phyloP scores from a whole-genome alignment of 2,113 vertebrate species.

The Gallinago jamesoni region DNA sequence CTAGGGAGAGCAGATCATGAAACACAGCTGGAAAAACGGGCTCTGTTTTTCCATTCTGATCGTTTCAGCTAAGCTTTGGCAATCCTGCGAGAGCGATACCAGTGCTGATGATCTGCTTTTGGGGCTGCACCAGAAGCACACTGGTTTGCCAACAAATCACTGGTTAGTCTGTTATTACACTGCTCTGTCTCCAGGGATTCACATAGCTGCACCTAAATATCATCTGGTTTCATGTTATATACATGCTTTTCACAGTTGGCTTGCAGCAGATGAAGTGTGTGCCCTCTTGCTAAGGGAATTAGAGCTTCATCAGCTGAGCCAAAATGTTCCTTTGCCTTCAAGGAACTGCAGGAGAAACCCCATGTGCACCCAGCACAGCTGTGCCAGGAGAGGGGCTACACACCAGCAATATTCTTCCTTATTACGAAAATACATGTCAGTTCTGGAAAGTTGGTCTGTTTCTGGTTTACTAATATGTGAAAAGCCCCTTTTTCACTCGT shows the following conservation, averaged over 20 bases:
- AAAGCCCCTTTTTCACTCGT: background rate
- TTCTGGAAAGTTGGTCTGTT: background rate
- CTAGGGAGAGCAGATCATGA: background rate
- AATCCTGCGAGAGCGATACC: background rate
- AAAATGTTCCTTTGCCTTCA: background rate
- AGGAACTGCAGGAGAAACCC: background rate
- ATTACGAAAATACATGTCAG: background rate
- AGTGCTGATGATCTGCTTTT: background rate
- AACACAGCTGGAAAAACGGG: background rate
- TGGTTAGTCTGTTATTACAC: background rate
- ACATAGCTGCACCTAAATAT: background rate
- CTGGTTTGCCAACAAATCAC: background rate
- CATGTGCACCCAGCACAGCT: background rate
- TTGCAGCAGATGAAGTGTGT: background rate
- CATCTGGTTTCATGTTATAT: background rate
- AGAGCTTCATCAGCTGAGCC: background rate
- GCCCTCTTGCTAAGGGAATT: background rate
- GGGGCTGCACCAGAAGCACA: background rate
- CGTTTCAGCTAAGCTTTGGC: constrained; percentile 29
- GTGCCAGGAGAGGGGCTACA: background rate
- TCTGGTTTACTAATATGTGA: background rate
- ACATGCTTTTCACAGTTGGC: background rate
- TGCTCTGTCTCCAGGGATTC: background rate
- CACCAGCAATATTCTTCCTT: background rate
- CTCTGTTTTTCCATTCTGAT: background rate